Evolutionary conservation across 2,113 vertebrate genomes (phyloP), one percentile per base, ranked within the genome.

Genomic region (Alligator mississippiensis): DNA sequence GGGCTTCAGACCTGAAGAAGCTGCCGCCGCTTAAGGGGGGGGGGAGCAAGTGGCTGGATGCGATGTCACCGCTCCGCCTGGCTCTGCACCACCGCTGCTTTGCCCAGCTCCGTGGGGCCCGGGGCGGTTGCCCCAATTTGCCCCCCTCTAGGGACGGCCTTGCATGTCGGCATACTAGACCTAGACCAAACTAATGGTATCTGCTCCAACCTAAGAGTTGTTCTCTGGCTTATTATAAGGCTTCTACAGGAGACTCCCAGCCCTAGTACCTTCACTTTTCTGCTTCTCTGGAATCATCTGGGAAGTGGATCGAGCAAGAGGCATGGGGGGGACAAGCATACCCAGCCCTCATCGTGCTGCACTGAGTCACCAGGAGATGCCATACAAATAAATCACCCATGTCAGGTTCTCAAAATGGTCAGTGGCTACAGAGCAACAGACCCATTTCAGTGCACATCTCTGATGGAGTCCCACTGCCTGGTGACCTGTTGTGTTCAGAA

Each of bases 381-480:
- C 16, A 24, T 30, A 28, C 0, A 2, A 11, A 0, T 63, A 76
- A n/a, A 15, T 89, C 77, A 34, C 34, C 34, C 34, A 5, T 9
- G 9, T 18, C 78, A 19, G 91, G 87, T 78, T 80, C 47, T 21
- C 5, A 14, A 17, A 47, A 1, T 34, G 78, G 38, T 38, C 38
- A 38, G 38, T 38, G 38, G 38, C 38, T 38, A 38, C 38, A 38
- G 38, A 38, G 38, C 38, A 38, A 38, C 38, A 38, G 38, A 38
- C 38, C 38, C 47, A 47, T 47, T 47, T 47, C 47, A 2, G 4
- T 7, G 63, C 68, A 2, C 7, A 6, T 24, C 84, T 80, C 78
- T 5, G 3, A 0, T 28, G 27, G 0, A 18, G 3, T 63, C 77
- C 77, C 16, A 0, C 5, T 1, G n/a, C 38, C 8, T 3, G 63